Base-by-base conservation (phyloP, 1,140 invertebrate species). In the Macrostomum lignano region DNA sequence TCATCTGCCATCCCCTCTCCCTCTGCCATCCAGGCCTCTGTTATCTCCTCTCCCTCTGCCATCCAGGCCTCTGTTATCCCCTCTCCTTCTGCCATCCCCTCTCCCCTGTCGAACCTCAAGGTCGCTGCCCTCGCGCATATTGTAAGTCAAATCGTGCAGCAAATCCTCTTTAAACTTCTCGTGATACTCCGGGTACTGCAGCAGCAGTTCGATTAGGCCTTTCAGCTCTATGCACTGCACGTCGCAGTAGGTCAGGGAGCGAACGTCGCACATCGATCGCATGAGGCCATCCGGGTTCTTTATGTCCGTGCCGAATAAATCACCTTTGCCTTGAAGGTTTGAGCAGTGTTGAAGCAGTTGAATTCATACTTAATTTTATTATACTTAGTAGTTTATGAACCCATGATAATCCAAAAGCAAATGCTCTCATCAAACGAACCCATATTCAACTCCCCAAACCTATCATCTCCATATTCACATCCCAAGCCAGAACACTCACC, bases 251-350 rank as follows among this genome's bases (percentile, higher is more conserved):
- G 79, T 86, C 17, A 86, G 63, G 14, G 79, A 78, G 55, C 76
- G 74, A 10, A 91, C 79, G 49, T 88, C 79, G 55, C 76, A 79
- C 47, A 73, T 78, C 4, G 77, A 84, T 52, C 81, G 82, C 6
- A 81, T 71, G 4, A 86, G 65, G 1, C 74, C 68, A 46, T 84
- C 75, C 2, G 43, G 61, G 54, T 35, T 60, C 54, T 19, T 49
- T 46, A 88, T 79, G 54, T 91, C 79, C 46, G 73, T 76, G 1
- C 82, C 82, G n/a, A 91, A 76, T 25, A 88, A 58, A 60, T 91
- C 82, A 6, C 81, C 81, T 62, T 88, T 91, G 1, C 81, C 81
- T 86, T 48, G 9, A 55, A 51, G 29, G n/a, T n/a, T n/a, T n/a
- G n/a, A n/a, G n/a, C n/a, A n/a, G n/a, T n/a, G n/a, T n/a, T n/a